These are phyloP conservation scores for Sander lucioperca DNA, from an alignment of 2,113 vertebrate genomes.

Conservation along the genomic window DNA sequence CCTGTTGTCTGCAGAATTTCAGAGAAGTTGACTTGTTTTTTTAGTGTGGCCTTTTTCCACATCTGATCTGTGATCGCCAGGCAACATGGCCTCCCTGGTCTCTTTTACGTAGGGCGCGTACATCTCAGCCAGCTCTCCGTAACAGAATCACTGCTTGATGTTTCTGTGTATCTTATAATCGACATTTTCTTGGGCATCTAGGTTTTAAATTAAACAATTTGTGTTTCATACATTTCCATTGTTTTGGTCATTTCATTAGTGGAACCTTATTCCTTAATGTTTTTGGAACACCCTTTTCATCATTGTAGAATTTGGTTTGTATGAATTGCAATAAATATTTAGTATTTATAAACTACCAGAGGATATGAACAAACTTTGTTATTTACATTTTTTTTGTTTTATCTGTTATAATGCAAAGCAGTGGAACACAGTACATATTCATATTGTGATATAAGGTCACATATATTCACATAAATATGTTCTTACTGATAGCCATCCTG, in stretches of 20 bases:
- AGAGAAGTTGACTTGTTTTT: background rate
- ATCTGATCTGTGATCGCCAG: background rate
- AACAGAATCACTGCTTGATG: background rate
- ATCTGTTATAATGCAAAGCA: background rate
- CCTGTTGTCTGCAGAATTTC: background rate
- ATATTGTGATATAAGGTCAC: background rate
- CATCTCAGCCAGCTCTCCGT: slow-evolving; percentile 7
- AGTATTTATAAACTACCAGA: background rate
- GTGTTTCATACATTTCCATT: background rate
- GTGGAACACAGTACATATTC: background rate
- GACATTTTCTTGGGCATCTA: background rate
- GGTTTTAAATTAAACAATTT: too few species aligned
- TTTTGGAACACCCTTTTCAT: background rate
- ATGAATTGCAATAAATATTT: background rate
- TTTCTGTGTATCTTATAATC: background rate
- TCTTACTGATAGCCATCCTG: background rate
- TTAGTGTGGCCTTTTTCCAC: background rate
- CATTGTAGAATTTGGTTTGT: background rate
- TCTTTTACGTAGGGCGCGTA: slow-evolving; percentile 26
- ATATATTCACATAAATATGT: background rate
- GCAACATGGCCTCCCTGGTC: slow-evolving; percentile 59
- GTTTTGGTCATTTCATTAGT: background rate
- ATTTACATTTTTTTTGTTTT: background rate
- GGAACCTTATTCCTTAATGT: background rate
- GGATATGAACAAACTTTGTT: background rate